phyloP scores from a whole-genome alignment of 2,797 vertebrate genomes.

The Peromyscus attwateri region DNA sequence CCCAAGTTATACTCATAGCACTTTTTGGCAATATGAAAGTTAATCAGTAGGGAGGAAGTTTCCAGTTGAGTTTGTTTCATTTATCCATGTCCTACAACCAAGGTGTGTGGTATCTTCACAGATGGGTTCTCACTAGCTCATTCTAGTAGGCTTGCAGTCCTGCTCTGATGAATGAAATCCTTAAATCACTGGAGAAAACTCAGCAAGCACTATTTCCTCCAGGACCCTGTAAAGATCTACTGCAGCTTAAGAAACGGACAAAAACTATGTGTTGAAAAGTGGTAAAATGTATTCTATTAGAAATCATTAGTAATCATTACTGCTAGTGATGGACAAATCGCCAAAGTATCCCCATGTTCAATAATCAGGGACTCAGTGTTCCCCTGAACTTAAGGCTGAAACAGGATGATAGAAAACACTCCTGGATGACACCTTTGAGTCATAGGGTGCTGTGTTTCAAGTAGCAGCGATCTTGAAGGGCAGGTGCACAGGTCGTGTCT shows the following conservation, averaged over 20 bases:
- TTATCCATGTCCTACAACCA: too few relatives aligned
- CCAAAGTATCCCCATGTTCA: neutral
- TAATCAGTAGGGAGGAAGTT: too few relatives aligned
- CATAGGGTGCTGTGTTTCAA: neutral
- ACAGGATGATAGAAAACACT: neutral
- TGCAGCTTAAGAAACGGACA: neutral
- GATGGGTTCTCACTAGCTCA: too few relatives aligned
- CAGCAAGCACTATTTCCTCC: neutral
- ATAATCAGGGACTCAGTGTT: neutral
- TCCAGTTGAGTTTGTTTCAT: too few relatives aligned
- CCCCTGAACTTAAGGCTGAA: neutral
- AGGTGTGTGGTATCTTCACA: too few relatives aligned
- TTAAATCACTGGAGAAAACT: neutral
- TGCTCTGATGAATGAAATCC: neutral
- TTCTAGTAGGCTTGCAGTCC: neutral
- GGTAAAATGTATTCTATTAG: neutral
- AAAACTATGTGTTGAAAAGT: neutral
- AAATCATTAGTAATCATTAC: neutral
- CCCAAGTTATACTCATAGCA: too few relatives aligned
- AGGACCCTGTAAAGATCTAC: neutral
- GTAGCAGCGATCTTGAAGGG: neutral
- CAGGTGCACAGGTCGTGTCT: neutral
- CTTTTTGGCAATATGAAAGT: too few relatives aligned
- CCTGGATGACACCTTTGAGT: neutral
- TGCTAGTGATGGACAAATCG: neutral